Base-by-base conservation (phyloP, 1,140 invertebrate genomes). In the Anastrepha obliqua region DNA sequence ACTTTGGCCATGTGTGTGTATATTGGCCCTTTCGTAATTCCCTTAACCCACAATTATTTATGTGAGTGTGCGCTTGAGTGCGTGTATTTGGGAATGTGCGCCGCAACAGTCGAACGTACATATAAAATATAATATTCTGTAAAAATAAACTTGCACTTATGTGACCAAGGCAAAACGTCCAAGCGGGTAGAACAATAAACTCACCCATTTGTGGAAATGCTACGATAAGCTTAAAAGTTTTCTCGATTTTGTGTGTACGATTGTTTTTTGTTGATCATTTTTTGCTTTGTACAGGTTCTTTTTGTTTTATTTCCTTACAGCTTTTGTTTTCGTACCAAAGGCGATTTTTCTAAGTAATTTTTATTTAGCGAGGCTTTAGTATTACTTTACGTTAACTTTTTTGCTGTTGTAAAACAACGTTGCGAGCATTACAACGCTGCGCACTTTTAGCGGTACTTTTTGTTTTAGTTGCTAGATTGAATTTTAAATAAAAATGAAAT, bases 401-500 rank as follows among this genome's bases (percentile, higher is more conserved):
- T 15, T 55, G 9, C 8, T 81, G 8, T 81, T 78, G 3, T 51
- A 44, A 15, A 55, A 42, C 74, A 55, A 44, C 39, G 44, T 4
- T 29, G 70, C 13, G n/a, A 47, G 70, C 17, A 39, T 15, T 20
- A 44, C 70, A 78, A 7, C n/a, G 44, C 70, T 2, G 47, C 64
- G 39, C 55, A 17, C 62, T 86, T 74, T 74, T 74, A 7, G 17
- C 20, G 59, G 59, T 44, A 86, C 85, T 86, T 88, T 81, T 88
- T 88, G 87, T 88, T 88, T 88, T 85, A 88, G 81, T 88, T 88
- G 29, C 17, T 65, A 88, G 64, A 88, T 88, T 88, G 87, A 88
- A 88, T 88, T 88, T 88, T 88, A 88, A 88, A 88, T 87, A 87
- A 85, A 87, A 87, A 85, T 87, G 70, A 87, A 87, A 87, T 87